phyloP scores from a whole-genome alignment of 64 coral and sea anemone genomes.

The Cladopsammia gracilis region DNA sequence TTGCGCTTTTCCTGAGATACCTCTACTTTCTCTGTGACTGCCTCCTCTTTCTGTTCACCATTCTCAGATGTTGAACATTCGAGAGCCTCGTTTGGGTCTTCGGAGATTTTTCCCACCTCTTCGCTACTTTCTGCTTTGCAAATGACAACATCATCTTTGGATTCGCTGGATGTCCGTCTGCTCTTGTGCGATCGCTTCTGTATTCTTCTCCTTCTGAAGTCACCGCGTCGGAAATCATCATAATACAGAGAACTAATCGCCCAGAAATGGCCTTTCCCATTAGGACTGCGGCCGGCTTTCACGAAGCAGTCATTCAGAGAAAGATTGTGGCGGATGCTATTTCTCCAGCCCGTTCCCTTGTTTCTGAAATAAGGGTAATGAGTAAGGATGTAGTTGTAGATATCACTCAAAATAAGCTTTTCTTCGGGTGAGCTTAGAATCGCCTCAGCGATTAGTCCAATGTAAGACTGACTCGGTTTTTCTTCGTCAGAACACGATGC shows the following conservation, averaged over 20 bases:
- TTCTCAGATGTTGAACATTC: slow-evolving; percentile 3
- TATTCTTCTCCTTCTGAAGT: slow-evolving; percentile 68
- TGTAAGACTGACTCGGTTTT: slow-evolving; percentile 78
- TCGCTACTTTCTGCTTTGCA: slow-evolving; percentile 47
- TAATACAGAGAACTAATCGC: slow-evolving; percentile 52
- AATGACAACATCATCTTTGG: slow-evolving; percentile 35
- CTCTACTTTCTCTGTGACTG: neutral
- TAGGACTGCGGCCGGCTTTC: slow-evolving; percentile 72
- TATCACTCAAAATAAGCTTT: slow-evolving; percentile 76
- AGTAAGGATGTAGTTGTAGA: slow-evolving; percentile 69
- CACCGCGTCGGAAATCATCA: slow-evolving; percentile 72
- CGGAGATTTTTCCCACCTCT: neutral
- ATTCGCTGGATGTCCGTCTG: slow-evolving; percentile 23
- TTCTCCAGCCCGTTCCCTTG: slow-evolving; percentile 79
- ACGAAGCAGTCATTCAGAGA: slow-evolving; percentile 76
- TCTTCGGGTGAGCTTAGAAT: slow-evolving; percentile 72
- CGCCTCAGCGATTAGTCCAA: slow-evolving; percentile 72
- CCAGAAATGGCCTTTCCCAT: slow-evolving; percentile 81
- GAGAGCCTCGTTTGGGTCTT: slow-evolving; percentile 15
- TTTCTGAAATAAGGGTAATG: slow-evolving; percentile 78
- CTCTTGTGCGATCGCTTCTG: slow-evolving; percentile 56
- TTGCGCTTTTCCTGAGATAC: slow-evolving; percentile 47
- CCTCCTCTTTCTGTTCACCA: slow-evolving; percentile 18
- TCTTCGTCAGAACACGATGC: slow-evolving; percentile 63
- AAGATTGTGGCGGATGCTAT: slow-evolving; percentile 81